Evolutionary conservation across 2,113 vertebrate species (phyloP).

Genomic region (Puntigrus tetrazona): DNA sequence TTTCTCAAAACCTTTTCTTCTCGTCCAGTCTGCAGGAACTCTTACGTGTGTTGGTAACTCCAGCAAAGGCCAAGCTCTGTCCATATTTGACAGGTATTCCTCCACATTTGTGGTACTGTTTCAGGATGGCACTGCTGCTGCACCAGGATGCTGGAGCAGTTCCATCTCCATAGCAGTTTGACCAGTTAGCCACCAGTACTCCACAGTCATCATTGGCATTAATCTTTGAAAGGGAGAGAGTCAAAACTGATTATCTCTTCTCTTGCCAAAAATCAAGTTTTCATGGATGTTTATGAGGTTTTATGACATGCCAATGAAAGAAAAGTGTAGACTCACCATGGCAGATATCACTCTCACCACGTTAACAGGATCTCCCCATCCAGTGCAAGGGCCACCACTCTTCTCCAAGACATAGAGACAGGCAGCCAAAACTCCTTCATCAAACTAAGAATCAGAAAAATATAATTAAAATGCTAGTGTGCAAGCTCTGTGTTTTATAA

Average conservation of each 20-base stretch:
- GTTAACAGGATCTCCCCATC: constrained; percentile 80
- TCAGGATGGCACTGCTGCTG: constrained; percentile 87
- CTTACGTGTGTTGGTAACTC: constrained; percentile 81
- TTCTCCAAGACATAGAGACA: constrained; percentile 32
- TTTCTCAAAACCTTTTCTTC: neutral
- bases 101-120: constrained; percentile 73
- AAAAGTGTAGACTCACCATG: constrained; percentile 54
- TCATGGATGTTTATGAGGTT: neutral
- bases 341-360: constrained; percentile 78
- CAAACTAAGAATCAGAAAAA: constrained; percentile 2
- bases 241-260: neutral
- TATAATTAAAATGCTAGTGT: neutral
- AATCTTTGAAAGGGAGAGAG: neutral
- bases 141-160: constrained; percentile 85
- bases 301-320: neutral
- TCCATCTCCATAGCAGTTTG: constrained; percentile 79
- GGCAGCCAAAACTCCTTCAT: constrained; percentile 6
- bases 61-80: constrained; percentile 92
- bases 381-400: constrained; percentile 42
- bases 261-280: neutral
- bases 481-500: neutral
- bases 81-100: constrained; percentile 83
- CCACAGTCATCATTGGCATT: constrained; percentile 76
- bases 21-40: neutral
- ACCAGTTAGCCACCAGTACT: constrained; percentile 89